Base-by-base conservation (phyloP, 1,140 invertebrate genomes). In the Drosophila quadrilineata region DNA sequence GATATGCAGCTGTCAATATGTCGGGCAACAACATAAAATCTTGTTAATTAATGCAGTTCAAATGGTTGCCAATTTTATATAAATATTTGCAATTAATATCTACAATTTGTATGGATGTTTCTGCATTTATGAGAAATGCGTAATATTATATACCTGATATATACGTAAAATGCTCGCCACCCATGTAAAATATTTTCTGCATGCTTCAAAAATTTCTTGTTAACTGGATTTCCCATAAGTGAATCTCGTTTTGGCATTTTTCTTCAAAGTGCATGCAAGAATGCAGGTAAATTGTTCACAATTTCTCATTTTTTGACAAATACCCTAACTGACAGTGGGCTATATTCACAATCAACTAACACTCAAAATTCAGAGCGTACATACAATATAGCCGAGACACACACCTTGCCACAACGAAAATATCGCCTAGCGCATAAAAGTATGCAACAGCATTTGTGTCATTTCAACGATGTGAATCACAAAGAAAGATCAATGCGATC, bases 381-480 rank as follows among this genome's bases (percentile, higher is more conserved):
- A 33, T 14, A 14, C 3, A n/a, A n/a, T 2, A 21, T 54, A 65
- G 24, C 28, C 1, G 14, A 28, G 54, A 59, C 54, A 33, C 45
- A 22, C 33, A 22, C 54, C 54, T 3, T 2, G 0, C 0, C 26
- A 6, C 8, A 17, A 41, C 10, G 0, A 0, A 33, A 6, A 48
- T 62, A 35, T 5, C 0, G 19, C 0, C 0, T 0, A 0, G 0
- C 35, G 43, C 77, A 48, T 9, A 48, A 79, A 75, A 79, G 58
- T 75, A 71, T 71, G 63, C 60, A 6, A 3, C 26, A 29, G 0
- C 10, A 21, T 29, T 48, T 45, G 9, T 16, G 8, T 3, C 0
- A 5, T 16, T n/a, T 3, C 0, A 5, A 2, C 9, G 31, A 40
- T 10, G 0, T 9, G 6, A 40, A 29, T 22, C 9, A 28, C 29